Evolutionary conservation across 2,797 vertebrate species (phyloP).

Genomic region (Aplochiton taeniatus): DNA sequence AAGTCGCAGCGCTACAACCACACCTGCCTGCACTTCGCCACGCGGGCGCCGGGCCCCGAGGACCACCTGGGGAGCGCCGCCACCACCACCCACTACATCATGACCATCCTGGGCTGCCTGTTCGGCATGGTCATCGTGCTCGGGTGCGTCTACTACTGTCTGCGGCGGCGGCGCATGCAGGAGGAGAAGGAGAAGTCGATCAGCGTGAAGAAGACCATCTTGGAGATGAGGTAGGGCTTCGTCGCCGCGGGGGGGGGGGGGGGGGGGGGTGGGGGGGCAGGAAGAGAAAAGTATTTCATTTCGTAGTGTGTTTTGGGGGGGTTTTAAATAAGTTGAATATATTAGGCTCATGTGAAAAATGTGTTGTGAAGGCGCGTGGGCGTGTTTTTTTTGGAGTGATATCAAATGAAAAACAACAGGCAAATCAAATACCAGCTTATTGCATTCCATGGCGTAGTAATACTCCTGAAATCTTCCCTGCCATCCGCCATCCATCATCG

Average conservation of each 20-base stretch:
- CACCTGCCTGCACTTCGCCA: constrained; percentile 85
- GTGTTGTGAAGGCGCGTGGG: too few relatives aligned
- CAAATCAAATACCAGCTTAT: too few relatives aligned
- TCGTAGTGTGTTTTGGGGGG: constrained; percentile 10
- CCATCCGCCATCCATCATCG: too few relatives aligned
- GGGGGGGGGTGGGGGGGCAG: too few relatives aligned
- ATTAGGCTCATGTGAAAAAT: too few relatives aligned
- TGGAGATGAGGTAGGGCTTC: constrained; percentile 79
- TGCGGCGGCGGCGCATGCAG: constrained; percentile 82
- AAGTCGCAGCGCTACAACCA: constrained; percentile 95
- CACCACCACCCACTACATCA: constrained; percentile 89
- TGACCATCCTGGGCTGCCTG: constrained; percentile 89
- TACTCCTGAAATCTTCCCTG: too few relatives aligned
- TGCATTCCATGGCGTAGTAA: too few relatives aligned
- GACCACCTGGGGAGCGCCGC: constrained; percentile 80
- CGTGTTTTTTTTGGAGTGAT: too few relatives aligned
- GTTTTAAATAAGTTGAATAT: neutral
- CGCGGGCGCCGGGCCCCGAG: constrained; percentile 74
- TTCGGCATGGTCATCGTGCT: constrained; percentile 90
- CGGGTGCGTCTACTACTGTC: constrained; percentile 86
- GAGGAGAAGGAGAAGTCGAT: constrained; percentile 87
- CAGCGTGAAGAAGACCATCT: constrained; percentile 88
- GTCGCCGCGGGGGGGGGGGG: neutral
- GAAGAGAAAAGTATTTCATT: neutral
- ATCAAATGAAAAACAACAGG: too few relatives aligned